These are phyloP conservation scores for Channallabes apus DNA, from an alignment of 2,797 vertebrate genomes.

Conservation along the genomic window DNA sequence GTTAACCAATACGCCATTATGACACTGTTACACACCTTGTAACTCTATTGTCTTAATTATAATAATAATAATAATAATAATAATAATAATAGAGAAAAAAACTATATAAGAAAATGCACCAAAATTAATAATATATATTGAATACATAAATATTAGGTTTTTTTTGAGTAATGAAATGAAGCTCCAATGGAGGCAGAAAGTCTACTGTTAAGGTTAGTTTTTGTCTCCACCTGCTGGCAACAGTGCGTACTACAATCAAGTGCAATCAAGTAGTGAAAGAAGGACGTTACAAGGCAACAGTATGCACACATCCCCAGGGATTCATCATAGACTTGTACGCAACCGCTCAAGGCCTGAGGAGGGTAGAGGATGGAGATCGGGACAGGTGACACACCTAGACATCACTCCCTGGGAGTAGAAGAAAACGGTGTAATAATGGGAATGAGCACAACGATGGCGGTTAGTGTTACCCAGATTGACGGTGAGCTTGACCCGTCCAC, in stretches of 20 bases:
- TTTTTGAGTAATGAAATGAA: background rate
- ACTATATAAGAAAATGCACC: background rate
- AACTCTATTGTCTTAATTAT: no score
- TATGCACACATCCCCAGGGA: constrained; percentile 31
- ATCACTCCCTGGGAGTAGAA: constrained; percentile 44
- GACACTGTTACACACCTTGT: no score
- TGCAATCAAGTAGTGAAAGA: background rate
- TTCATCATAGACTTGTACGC: constrained; percentile 5
- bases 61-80: background rate
- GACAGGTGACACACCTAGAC: constrained; percentile 18
- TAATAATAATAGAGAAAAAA: background rate
- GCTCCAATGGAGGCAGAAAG: background rate
- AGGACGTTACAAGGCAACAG: constrained; percentile 35
- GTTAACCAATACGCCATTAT: no score
- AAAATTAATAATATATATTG: background rate
- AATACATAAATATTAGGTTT: background rate
- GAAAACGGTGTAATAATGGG: constrained; percentile 27
- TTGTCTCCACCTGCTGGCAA: constrained; percentile 30
- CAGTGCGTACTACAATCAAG: constrained; percentile 13
- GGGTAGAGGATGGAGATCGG: constrained; percentile 11
- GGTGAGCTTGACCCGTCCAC: constrained; percentile 89
- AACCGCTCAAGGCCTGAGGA: constrained; percentile 28
- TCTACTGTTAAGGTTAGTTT: background rate
- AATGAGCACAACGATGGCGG: constrained; percentile 37
- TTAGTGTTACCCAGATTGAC: constrained; percentile 88